Base-by-base conservation (phyloP, 2,113 vertebrate genomes). In the Ctenodactylus gundi region DNA sequence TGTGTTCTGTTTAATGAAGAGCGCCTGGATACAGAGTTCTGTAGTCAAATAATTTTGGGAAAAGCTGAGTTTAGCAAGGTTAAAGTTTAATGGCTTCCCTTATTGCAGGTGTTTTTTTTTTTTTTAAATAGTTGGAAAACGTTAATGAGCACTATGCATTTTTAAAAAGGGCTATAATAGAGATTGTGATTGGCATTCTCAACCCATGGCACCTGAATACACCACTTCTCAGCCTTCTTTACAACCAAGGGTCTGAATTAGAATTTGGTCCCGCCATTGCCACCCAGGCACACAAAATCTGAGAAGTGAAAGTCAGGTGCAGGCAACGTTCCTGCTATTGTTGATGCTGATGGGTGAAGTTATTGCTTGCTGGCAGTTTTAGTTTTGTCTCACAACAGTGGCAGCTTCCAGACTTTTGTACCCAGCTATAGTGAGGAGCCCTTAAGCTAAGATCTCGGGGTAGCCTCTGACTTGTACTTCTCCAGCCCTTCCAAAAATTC, bases 71-170 rank as follows among this genome's bases (percentile, higher is more conserved):
- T 94, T 89, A 95, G 81, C 90, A 94, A 92, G 93, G 93, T 96
- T 95, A 94, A 96, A 95, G 95, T 92, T 97, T 96, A 96, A 96
- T 92, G 84, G 82, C 93, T 95, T 84, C 49, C 49, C 94, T 93
- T 94, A 85, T 44, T 91, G 91, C 58, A 36, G 73, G 25, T 49
- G 83, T 91, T 92, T 81, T 88, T 88, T 94, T 51, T 73, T 68
- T n/a, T n/a, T n/a, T n/a, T n/a, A n/a, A 57, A 90, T 82, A 85
- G 89, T 44, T 36, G 82, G 80, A 67, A 93, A 90, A 97, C 94
- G 80, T 93, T 93, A 95, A 95, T 93, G 73, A 92, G 46, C 39
- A 64, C 41, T 51, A 85, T 96, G 88, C 67, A 97, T 90, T 96
- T 96, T 96, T 85, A 80, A 96, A n/a, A 95, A 90, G 76, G 65